Percentiles rank a stretch among this genome's conserved stretches.
Conservation (phyloP, 2,888 invertebrate species). For the Nomada goodeniana region DNA sequence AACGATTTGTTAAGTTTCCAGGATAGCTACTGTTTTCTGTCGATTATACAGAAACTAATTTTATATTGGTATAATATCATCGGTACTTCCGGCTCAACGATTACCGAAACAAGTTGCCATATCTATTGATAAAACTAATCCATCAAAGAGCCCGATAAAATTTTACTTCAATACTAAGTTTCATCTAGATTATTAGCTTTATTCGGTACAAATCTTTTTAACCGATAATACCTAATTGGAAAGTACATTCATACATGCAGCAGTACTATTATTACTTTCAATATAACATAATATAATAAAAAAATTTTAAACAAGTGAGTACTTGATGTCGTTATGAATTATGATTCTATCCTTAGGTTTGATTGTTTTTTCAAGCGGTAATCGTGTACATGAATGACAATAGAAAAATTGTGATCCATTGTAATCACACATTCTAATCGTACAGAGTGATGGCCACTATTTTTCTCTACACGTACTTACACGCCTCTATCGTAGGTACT, state of each 20-base stretch:
- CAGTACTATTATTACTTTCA: not conserved
- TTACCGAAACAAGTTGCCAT: not conserved
- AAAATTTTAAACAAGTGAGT: not conserved
- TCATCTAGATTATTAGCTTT: not conserved
- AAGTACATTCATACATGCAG: not conserved
- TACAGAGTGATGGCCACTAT: not conserved
- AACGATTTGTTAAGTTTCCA: conserved; percentile 26
- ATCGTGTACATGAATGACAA: not conserved
- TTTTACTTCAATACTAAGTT: not conserved
- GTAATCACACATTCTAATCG: not conserved
- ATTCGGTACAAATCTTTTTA: not conserved
- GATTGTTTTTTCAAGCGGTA: too few relatives aligned
- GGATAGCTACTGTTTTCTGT: not conserved
- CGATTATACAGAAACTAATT: not conserved
- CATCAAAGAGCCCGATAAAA: not conserved
- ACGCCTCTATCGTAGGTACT: not conserved
- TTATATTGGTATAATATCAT: not conserved
- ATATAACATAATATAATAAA: not conserved
- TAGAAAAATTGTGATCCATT: conserved; percentile 10
- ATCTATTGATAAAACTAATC: conserved; percentile 3
- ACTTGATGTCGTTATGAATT: not conserved
- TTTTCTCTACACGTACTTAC: not conserved
- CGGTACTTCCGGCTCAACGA: not conserved
- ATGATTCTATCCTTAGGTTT: too few relatives aligned
- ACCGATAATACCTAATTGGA: too few relatives aligned